Evolutionary conservation across 2,888 invertebrate species (phyloP), one percentile per base, ranked within the genome.

Genomic region (Agapetus fuscipes): DNA sequence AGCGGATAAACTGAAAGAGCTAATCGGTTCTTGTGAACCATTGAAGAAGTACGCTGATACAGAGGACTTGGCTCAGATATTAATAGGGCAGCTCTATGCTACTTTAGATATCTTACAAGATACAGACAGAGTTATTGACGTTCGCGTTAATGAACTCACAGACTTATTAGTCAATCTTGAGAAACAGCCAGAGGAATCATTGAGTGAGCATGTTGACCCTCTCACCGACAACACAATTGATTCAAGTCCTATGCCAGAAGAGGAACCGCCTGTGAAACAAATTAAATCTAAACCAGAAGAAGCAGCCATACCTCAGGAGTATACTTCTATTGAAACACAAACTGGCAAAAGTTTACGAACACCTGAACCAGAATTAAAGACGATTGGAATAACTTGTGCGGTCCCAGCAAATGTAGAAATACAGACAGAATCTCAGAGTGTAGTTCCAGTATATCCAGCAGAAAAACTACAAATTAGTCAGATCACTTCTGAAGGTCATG

Each of bases 161-260:
- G 61, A 61, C 48, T 61, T 71, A 37, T 62, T 79, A 32, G 54
- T 58, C 12, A 58, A 61, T 48, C 54, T 56, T 34, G 11, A 51
- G 58, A 43, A 56, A 52, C 39, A 56, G 11, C 17, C 50, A 29
- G 51, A 35, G n/a, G 37, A 40, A 25, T 29, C 38, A 6, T 29
- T 39, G n/a, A 39, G 37, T 13, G 46, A 46, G 17, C 41, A 42
- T 54, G 30, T 54, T 4, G 72, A 74, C 39, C 70, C 74, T 15
- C 63, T 72, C 51, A 74, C 73, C 24, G 75, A 76, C 50, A 64
- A 71, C 47, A 81, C 81, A 4, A 71, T 82, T 31, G 80, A 80
- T 58, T 80, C 81, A 0, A 72, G 73, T 31, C 78, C 80, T 37
- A 80, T 82, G 77, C 80, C 81, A 2, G 78, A 80, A 56, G 80